Conservation (phyloP, 1,140 invertebrate genomes). For the Drosophila navojoa region DNA sequence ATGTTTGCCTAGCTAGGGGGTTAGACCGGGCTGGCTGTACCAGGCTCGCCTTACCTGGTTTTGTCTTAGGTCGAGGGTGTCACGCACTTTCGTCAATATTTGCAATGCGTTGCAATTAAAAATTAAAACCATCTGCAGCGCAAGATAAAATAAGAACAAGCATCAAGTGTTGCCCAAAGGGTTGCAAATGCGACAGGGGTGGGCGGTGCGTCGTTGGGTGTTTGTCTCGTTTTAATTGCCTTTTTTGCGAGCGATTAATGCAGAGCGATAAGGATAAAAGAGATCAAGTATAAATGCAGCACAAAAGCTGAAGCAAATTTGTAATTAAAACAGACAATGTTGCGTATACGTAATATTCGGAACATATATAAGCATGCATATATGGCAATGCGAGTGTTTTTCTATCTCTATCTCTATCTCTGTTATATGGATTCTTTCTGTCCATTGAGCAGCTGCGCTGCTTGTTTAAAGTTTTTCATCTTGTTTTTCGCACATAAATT, state of each 20-base stretch:
- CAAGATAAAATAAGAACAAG: neutral
- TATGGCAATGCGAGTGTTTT: neutral
- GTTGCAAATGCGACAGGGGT: neutral
- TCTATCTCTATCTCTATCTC: neutral
- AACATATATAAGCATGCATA: neutral
- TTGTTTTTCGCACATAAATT: constrained; percentile 61
- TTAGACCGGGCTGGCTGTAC: constrained; percentile 25
- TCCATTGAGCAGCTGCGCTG: neutral
- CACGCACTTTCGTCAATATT: constrained; percentile 68
- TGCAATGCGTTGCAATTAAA: constrained; percentile 59
- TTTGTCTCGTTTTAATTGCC: constrained; percentile 31
- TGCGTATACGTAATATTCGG: constrained; percentile 49
- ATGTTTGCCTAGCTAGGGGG: constrained; percentile 40
- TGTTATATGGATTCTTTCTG: neutral
- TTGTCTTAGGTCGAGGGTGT: constrained; percentile 40
- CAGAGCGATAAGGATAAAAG: constrained; percentile 15
- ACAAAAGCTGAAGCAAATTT: constrained; percentile 18
- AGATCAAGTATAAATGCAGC: constrained; percentile 4
- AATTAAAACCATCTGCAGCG: constrained; percentile 37
- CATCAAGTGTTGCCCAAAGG: neutral
- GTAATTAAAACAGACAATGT: constrained; percentile 33
- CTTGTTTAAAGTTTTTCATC: constrained; percentile 28
- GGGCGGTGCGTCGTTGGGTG: neutral
- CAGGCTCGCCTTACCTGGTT: neutral
- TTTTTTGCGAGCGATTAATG: constrained; percentile 48